phyloP scores from a whole-genome alignment of 2,113 vertebrate species.

The Psammodynastes pulverulentus region DNA sequence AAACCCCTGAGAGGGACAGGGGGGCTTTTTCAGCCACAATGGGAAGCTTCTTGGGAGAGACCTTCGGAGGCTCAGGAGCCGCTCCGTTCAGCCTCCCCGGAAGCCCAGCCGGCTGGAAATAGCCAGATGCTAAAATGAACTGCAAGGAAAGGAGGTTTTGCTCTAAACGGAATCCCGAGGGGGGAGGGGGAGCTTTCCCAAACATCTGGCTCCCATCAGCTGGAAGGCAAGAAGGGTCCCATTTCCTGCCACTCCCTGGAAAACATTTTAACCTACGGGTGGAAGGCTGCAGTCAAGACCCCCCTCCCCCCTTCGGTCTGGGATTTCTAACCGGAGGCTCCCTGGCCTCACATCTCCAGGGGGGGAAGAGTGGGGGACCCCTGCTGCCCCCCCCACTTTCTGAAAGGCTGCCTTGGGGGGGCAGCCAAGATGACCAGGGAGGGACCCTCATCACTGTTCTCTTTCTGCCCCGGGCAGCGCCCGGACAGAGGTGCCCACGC shows the following conservation, averaged over 20 bases:
- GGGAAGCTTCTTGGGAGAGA: background rate
- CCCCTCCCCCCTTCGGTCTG: background rate
- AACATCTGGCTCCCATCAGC: background rate
- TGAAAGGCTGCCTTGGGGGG: background rate
- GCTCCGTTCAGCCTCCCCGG: conserved; percentile 2
- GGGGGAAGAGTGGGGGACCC: background rate
- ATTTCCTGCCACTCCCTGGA: background rate
- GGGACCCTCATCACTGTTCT: background rate
- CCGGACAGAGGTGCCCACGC: conserved; percentile 31
- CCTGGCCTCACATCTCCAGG: background rate
- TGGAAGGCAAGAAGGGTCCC: conserved; percentile 8
- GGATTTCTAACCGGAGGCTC: background rate
- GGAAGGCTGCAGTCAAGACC: background rate
- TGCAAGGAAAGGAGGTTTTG: conserved; percentile 22
- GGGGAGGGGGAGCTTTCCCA: background rate
- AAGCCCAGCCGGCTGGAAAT: conserved; percentile 49
- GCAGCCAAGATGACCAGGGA: background rate
- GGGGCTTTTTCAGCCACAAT: background rate
- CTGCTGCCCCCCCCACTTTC: background rate
- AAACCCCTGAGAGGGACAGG: background rate
- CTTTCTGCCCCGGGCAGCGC: conserved; percentile 31
- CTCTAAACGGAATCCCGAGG: background rate
- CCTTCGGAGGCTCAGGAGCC: background rate
- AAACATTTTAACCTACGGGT: background rate
- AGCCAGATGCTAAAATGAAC: conserved; percentile 51